A percentile compares a stretch with the other conserved stretches of the same genome.
phyloP scores from a whole-genome alignment of 2,113 vertebrate species.

The Phasianus colchicus region DNA sequence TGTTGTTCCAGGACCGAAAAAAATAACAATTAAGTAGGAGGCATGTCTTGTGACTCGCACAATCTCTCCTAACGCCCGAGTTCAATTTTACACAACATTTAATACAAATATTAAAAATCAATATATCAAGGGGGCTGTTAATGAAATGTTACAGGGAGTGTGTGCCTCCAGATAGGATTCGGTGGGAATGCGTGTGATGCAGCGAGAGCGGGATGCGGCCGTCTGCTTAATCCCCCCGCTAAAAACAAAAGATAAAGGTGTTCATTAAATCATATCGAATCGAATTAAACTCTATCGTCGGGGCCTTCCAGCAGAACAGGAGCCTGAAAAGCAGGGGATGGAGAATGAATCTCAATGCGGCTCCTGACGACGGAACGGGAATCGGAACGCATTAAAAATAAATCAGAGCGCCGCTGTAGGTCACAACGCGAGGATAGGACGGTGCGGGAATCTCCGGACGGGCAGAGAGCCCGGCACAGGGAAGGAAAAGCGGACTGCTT shows the following conservation, averaged over 20 bases:
- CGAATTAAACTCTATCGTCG: conserved; percentile 61
- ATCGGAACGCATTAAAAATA: conserved; percentile 62
- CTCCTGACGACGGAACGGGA: conserved; percentile 51
- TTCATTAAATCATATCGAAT: conserved; percentile 69
- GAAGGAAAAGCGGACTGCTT: conserved; percentile 7
- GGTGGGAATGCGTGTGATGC: conserved; percentile 69
- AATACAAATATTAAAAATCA: conserved; percentile 84
- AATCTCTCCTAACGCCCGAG: conserved; percentile 78
- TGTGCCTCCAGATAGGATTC: conserved; percentile 68
- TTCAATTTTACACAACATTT: conserved; percentile 83
- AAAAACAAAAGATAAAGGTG: conserved; percentile 74
- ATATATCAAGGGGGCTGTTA: conserved; percentile 78
- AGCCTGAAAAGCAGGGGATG: conserved; percentile 55
- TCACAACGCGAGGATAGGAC: conserved; percentile 58
- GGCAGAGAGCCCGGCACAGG: background rate
- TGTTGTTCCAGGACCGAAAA: conserved; percentile 77
- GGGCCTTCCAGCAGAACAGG: conserved; percentile 62
- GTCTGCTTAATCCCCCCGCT: conserved; percentile 43
- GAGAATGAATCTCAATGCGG: conserved; percentile 68
- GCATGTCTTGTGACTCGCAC: conserved; percentile 80
- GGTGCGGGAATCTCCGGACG: conserved; percentile 41
- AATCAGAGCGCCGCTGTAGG: conserved; percentile 68
- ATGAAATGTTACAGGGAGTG: conserved; percentile 73
- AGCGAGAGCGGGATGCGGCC: conserved; percentile 63
- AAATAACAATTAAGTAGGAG: conserved; percentile 82